phyloP scores from a whole-genome alignment of 2,888 invertebrate species.

The Hyppa rectilinea region DNA sequence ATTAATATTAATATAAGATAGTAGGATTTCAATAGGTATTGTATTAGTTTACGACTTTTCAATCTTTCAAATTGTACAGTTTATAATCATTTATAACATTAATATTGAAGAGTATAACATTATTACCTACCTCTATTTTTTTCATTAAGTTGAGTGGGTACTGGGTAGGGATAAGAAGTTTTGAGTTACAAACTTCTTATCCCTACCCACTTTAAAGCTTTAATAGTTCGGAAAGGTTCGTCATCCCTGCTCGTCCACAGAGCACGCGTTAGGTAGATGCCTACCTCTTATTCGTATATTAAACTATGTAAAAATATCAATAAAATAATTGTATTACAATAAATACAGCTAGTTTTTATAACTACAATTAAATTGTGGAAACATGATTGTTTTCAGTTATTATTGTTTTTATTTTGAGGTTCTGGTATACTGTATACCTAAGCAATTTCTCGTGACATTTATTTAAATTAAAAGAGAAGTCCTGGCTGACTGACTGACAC shows the following conservation, averaged over 20 bases:
- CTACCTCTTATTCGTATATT: not conserved
- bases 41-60: not conserved
- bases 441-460: too few relatives aligned
- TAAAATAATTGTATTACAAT: not conserved
- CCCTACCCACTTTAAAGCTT: not conserved
- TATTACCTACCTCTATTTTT: too few relatives aligned
- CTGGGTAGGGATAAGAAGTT: too few relatives aligned
- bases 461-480: too few relatives aligned
- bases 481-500: too few relatives aligned
- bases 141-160: too few relatives aligned
- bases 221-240: not conserved
- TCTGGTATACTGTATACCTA: not conserved
- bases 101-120: too few relatives aligned
- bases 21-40: not conserved
- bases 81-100: not conserved
- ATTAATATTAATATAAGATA: too few relatives aligned
- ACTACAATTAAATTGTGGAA: not conserved
- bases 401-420: not conserved
- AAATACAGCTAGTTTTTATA: not conserved
- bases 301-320: not conserved
- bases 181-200: not conserved
- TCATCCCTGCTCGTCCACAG: not conserved
- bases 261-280: not conserved
- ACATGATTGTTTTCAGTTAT: not conserved
- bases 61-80: not conserved